These are phyloP conservation scores for Heliconius nattereri DNA, from an alignment of 1,140 invertebrate species.

Conservation along the genomic window DNA sequence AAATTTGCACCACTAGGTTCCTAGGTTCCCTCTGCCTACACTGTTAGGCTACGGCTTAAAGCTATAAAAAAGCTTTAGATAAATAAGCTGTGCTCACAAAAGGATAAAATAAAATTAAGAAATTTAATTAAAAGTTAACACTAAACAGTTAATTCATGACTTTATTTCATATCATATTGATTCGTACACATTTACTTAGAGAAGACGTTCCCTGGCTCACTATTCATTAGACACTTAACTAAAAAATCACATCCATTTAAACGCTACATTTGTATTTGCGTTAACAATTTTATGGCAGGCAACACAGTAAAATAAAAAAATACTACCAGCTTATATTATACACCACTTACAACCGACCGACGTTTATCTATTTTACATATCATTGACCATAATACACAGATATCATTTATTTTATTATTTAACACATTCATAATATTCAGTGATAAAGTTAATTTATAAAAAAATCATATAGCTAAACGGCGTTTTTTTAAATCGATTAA, in stretches of 20 bases:
- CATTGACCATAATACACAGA: neutral
- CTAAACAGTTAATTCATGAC: constrained; percentile 69
- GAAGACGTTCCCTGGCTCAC: constrained; percentile 64
- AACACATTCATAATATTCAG: neutral
- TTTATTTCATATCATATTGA: constrained; percentile 70
- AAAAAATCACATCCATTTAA: constrained; percentile 75
- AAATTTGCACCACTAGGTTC: too few species aligned
- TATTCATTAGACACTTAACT: constrained; percentile 57
- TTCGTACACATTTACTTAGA: constrained; percentile 65
- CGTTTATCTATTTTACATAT: neutral
- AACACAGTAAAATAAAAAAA: constrained; percentile 52
- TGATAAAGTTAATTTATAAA: neutral
- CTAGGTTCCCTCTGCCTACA: too few species aligned
- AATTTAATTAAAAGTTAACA: constrained; percentile 31
- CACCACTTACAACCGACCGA: constrained; percentile 5
- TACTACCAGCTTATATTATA: constrained; percentile 44
- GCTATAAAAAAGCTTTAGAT: too few species aligned
- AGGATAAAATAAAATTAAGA: too few species aligned
- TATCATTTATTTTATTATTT: neutral
- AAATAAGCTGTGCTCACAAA: too few species aligned
- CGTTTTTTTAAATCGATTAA: neutral
- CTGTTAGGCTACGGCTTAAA: too few species aligned
- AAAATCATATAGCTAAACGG: neutral
- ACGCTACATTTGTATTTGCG: constrained; percentile 59
- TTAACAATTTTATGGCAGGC: constrained; percentile 64